phyloP scores from a whole-genome alignment of 1,140 invertebrate species.

The Solenopsis fugax region DNA sequence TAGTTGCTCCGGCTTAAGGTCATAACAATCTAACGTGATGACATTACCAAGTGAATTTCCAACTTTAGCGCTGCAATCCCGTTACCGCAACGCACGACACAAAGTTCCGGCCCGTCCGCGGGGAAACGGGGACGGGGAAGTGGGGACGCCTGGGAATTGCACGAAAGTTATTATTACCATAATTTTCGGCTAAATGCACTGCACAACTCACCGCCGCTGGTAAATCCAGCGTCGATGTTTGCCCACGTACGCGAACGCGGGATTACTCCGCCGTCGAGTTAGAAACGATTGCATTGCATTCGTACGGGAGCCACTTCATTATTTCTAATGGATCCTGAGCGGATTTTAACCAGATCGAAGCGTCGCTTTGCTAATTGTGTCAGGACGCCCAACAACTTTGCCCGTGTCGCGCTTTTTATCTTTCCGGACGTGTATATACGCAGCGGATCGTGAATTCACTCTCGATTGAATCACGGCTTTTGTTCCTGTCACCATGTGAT shows the following conservation, averaged over 20 bases:
- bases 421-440: background rate
- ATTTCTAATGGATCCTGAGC: conserved; percentile 71
- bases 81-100: conserved; percentile 68
- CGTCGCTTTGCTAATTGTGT: conserved; percentile 47
- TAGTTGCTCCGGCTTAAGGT: conserved; percentile 66
- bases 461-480: background rate
- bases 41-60: conserved; percentile 78
- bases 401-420: conserved; percentile 12
- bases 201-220: conserved; percentile 67
- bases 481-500: background rate
- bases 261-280: conserved; percentile 55
- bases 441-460: background rate
- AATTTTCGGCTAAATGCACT: conserved; percentile 80
- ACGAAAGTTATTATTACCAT: conserved; percentile 81
- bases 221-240: conserved; percentile 76
- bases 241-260: conserved; percentile 64
- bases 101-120: conserved; percentile 68
- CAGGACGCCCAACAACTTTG: background rate
- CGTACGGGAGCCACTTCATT: conserved; percentile 64
- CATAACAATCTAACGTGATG: conserved; percentile 76
- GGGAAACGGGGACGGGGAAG: conserved; percentile 7
- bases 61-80: conserved; percentile 74
- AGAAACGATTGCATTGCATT: conserved; percentile 70
- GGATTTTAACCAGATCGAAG: conserved; percentile 55
- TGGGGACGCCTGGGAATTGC: conserved; percentile 47